These are phyloP conservation scores for Rhabdornis inornatus DNA, from an alignment of 2,113 vertebrate genomes.

Conservation along the genomic window DNA sequence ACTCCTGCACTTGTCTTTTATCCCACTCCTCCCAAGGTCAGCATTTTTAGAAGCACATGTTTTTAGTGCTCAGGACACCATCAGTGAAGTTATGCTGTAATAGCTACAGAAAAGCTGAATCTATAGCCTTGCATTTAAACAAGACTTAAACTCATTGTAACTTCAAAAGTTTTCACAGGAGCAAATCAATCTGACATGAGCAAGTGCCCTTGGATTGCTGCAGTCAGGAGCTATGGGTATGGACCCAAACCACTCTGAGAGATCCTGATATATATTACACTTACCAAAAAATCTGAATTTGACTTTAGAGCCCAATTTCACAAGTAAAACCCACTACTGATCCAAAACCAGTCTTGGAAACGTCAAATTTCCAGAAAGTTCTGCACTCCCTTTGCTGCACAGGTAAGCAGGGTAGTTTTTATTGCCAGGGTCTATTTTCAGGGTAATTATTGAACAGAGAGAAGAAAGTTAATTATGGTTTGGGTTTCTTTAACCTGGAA, in stretches of 20 bases:
- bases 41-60: background rate
- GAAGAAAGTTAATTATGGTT: background rate
- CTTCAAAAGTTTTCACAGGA: background rate
- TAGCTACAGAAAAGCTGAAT: background rate
- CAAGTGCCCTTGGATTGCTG: background rate
- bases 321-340: background rate
- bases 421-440: background rate
- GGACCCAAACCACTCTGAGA: background rate
- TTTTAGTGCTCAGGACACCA: background rate
- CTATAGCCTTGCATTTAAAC: background rate
- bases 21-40: background rate
- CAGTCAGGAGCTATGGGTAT: background rate
- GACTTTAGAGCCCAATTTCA: background rate
- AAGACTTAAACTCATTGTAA: background rate
- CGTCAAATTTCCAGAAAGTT: background rate
- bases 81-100: background rate
- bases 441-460: background rate
- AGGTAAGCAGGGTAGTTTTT: background rate
- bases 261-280: background rate
- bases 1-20: background rate
- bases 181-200: background rate
- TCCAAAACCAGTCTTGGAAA: background rate
- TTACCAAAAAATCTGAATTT: background rate
- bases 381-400: background rate
- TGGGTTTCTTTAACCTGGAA: background rate